These are phyloP conservation scores for Anthoptus insignis DNA, from an alignment of 2,888 invertebrate genomes.

Conservation along the genomic window DNA sequence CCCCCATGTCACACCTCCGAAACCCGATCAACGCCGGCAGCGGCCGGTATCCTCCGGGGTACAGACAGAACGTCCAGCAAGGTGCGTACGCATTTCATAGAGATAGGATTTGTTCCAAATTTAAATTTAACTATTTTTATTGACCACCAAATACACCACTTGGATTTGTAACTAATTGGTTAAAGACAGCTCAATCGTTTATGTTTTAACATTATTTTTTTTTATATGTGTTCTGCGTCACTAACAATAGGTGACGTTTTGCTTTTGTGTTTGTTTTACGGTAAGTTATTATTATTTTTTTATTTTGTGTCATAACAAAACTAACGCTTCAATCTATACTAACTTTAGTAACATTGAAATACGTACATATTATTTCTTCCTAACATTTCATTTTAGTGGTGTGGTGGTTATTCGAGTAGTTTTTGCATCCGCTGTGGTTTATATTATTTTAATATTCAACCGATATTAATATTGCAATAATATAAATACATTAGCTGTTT, in stretches of 20 bases:
- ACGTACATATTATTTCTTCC: conserved; percentile 30
- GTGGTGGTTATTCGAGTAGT: conserved; percentile 74
- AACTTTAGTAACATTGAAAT: conserved; percentile 55
- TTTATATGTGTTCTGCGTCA: conserved; percentile 63
- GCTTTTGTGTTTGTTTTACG: conserved; percentile 51
- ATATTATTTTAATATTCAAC: conserved; percentile 46
- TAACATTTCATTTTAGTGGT: conserved; percentile 70
- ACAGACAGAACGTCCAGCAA: conserved; percentile 82
- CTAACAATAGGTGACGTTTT: conserved; percentile 61
- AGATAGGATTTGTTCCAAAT: conserved; percentile 71
- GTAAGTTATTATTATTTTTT: conserved; percentile 69
- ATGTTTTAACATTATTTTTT: conserved; percentile 57
- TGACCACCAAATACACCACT: conserved; percentile 80
- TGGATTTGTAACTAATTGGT: conserved; percentile 77
- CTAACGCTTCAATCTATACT: conserved; percentile 75
- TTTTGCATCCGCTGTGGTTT: conserved; percentile 46
- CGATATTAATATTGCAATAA: conserved; percentile 52
- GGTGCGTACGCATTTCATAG: conserved; percentile 77
- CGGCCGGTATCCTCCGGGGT: conserved; percentile 79
- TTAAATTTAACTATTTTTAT: conserved; percentile 44
- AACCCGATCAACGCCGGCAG: conserved; percentile 78
- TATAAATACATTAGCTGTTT: conserved; percentile 54
- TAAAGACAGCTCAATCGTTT: conserved; percentile 78
- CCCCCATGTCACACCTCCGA: conserved; percentile 82
- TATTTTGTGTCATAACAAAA: conserved; percentile 56